Evolutionary conservation across 2,888 invertebrate genomes (phyloP).

Genomic region (Hyposoter dolosus): DNA sequence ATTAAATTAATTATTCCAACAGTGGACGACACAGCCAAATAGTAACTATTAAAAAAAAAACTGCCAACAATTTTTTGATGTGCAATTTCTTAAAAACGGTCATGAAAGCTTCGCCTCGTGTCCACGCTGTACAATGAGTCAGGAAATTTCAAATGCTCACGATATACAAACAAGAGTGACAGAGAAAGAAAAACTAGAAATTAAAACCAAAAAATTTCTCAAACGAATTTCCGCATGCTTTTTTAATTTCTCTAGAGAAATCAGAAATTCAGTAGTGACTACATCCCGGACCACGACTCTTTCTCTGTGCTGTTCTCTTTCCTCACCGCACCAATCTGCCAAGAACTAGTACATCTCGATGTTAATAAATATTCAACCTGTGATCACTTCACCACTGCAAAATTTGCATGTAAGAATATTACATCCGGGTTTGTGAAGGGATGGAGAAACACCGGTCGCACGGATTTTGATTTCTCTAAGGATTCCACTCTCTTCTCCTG

Average conservation of each 20-base stretch:
- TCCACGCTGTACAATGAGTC: neutral
- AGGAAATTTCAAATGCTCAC: neutral
- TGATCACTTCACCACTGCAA: conserved; percentile 67
- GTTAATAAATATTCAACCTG: conserved; percentile 75
- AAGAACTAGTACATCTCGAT: conserved; percentile 58
- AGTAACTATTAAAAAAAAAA: neutral
- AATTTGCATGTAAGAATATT: conserved; percentile 70
- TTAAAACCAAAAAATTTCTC: conserved; percentile 36
- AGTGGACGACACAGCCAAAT: neutral
- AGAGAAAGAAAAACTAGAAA: conserved; percentile 1
- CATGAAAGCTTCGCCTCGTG: neutral
- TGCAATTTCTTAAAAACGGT: neutral
- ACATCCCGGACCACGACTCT: conserved; percentile 20
- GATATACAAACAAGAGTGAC: neutral
- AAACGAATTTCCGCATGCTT: conserved; percentile 51
- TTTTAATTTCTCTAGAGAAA: conserved; percentile 72
- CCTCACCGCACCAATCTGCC: conserved; percentile 44
- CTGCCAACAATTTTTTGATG: too few relatives aligned
- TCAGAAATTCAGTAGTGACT: conserved; percentile 61
- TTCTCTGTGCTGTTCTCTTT: neutral
- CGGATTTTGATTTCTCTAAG: conserved; percentile 69
- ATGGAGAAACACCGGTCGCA: conserved; percentile 21
- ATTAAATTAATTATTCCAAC: neutral
- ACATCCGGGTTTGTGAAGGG: conserved; percentile 29
- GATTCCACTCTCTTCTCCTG: conserved; percentile 38